Percentiles rank a stretch among this genome's conserved stretches.
These are phyloP conservation scores for Gopherus flavomarginatus DNA, from an alignment of 2,113 vertebrate species.

Conservation along the genomic window DNA sequence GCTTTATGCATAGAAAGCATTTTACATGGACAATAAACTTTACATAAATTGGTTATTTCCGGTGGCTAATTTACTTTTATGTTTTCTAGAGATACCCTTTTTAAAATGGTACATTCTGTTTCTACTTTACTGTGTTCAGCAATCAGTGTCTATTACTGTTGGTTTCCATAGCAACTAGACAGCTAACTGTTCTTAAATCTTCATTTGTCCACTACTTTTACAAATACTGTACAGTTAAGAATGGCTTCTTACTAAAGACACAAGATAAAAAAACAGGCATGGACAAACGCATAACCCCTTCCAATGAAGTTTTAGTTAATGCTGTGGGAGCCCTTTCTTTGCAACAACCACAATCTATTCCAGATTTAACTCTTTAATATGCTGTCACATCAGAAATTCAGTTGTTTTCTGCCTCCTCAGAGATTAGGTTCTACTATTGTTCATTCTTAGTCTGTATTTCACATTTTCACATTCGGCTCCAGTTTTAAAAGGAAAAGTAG, in stretches of 20 bases:
- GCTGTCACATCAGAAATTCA: neutral
- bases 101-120: slow-evolving; percentile 76
- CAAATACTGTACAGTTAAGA: slow-evolving; percentile 64
- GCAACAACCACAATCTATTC: neutral
- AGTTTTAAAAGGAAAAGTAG: neutral
- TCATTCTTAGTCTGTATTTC: neutral
- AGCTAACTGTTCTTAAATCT: slow-evolving; percentile 79
- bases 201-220: slow-evolving; percentile 80
- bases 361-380: neutral
- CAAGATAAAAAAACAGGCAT: neutral
- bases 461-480: neutral
- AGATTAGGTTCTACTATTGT: neutral
- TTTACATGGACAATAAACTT: slow-evolving; percentile 37
- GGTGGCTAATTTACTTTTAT: slow-evolving; percentile 68
- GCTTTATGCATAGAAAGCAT: slow-evolving; percentile 51
- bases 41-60: slow-evolving; percentile 56
- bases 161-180: slow-evolving; percentile 78
- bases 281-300: slow-evolving; percentile 31
- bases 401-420: slow-evolving; percentile 1
- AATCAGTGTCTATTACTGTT: slow-evolving; percentile 81
- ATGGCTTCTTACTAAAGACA: slow-evolving; percentile 45
- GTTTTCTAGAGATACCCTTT: slow-evolving; percentile 65
- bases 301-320: neutral
- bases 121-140: slow-evolving; percentile 77
- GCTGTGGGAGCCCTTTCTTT: neutral